Percentiles rank a stretch among this genome's conserved stretches.
Evolutionary conservation across 1,140 invertebrate genomes (phyloP).

Genomic region (Theocolax elegans): DNA sequence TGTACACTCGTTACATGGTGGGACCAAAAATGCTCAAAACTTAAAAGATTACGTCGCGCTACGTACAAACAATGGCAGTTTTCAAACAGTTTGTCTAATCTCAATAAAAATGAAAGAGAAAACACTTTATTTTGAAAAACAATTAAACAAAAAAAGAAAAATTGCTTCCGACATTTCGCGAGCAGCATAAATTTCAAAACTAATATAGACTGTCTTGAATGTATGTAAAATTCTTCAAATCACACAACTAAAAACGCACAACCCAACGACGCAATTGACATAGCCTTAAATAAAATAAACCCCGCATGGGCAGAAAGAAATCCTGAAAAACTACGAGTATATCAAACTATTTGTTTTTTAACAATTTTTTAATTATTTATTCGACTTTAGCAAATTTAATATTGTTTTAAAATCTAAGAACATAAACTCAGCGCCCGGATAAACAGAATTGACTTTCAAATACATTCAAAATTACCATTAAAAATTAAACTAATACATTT

Average conservation of each 20-base stretch:
- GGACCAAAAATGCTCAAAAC: background rate
- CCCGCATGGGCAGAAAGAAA: background rate
- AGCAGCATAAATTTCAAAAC: constrained; percentile 4
- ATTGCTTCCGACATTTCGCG: background rate
- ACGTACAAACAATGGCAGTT: background rate
- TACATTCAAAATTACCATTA: background rate
- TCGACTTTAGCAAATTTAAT: too few species aligned
- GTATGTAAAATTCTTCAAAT: too few species aligned
- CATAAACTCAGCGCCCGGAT: background rate
- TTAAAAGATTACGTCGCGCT: too few species aligned
- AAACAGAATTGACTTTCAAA: background rate
- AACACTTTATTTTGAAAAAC: background rate
- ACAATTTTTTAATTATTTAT: background rate
- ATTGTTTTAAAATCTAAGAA: too few species aligned
- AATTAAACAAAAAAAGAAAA: constrained; percentile 21
- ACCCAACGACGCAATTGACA: background rate
- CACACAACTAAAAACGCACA: background rate
- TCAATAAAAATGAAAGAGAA: background rate
- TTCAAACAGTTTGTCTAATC: background rate
- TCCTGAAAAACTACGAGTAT: background rate
- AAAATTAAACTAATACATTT: constrained; percentile 14
- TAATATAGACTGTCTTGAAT: background rate
- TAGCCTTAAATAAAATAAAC: background rate
- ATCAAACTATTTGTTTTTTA: too few species aligned
- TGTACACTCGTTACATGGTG: constrained; percentile 15